A percentile compares a stretch with the other conserved stretches of the same genome.
Evolutionary conservation across 2,113 vertebrate species (phyloP).

Genomic region (Podocnemis expansa): DNA sequence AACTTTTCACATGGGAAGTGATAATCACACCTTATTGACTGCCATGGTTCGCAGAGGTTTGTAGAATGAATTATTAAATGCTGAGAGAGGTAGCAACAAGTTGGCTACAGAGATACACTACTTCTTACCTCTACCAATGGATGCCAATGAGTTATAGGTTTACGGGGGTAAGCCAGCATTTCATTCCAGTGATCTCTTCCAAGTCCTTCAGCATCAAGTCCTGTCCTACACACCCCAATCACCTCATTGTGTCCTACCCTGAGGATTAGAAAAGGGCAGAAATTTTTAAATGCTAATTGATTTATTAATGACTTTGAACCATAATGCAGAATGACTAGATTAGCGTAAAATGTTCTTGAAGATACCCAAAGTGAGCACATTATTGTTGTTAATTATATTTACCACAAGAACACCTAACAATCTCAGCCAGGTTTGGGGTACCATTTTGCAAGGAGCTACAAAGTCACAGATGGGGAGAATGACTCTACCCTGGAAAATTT

Average conservation of each 20-base stretch:
- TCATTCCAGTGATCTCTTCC: constrained; percentile 99
- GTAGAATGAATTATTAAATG: neutral
- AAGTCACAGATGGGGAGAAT: constrained; percentile 9
- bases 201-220: constrained; percentile 93
- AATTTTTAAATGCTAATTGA: constrained; percentile 16
- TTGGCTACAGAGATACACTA: neutral
- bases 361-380: neutral
- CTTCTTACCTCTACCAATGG: constrained; percentile 90
- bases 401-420: neutral
- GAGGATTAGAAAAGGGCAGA: constrained; percentile 22
- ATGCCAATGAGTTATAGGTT: constrained; percentile 99
- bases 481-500: neutral
- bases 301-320: constrained; percentile 30
- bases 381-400: neutral
- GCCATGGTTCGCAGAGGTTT: neutral
- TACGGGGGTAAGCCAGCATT: constrained; percentile 96
- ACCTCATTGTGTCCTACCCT: constrained; percentile 99
- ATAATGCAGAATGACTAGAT: constrained; percentile 10
- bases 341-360: neutral
- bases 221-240: constrained; percentile 92
- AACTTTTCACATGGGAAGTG: neutral
- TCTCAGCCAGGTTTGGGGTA: neutral
- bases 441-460: neutral
- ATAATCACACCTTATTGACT: neutral
- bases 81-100: neutral